Conservation (phyloP, 1,140 invertebrate species). For the Delia radicum region DNA sequence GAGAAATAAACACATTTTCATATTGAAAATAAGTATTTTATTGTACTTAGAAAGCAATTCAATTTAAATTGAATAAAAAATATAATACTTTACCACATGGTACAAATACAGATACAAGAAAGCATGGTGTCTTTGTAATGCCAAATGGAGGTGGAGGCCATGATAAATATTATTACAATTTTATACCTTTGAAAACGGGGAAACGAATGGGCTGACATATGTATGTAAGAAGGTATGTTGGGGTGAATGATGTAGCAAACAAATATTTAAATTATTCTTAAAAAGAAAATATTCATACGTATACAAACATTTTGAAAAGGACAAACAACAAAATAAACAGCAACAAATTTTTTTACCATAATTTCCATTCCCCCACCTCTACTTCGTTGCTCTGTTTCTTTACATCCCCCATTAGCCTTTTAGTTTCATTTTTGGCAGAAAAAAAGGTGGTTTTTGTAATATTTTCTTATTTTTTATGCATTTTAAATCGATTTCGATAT, state of each 20-base stretch:
- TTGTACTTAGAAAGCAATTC: slow-evolving; percentile 19
- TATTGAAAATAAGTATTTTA: slow-evolving; percentile 27
- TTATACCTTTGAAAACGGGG: not conserved
- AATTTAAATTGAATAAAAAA: slow-evolving; percentile 12
- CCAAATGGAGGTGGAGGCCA: not conserved
- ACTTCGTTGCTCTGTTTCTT: not conserved
- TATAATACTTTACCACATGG: not conserved
- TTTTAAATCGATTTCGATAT: slow-evolving; percentile 26
- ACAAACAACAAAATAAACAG: not conserved
- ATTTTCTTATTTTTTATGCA: slow-evolving; percentile 7
- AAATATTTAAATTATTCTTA: not conserved
- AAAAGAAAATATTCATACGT: no score
- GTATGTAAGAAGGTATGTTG: not conserved
- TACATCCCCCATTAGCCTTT: not conserved
- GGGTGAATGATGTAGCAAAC: not conserved
- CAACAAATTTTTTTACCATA: not conserved
- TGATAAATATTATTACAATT: not conserved
- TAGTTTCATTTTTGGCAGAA: not conserved
- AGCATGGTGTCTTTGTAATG: not conserved
- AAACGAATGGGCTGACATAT: not conserved
- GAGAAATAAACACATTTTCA: slow-evolving; percentile 52
- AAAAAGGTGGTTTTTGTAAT: not conserved
- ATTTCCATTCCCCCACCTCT: not conserved
- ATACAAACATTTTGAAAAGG: no score
- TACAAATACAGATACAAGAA: not conserved